Conservation (phyloP, 2,113 vertebrate genomes). For the Bufo gargarizans region DNA sequence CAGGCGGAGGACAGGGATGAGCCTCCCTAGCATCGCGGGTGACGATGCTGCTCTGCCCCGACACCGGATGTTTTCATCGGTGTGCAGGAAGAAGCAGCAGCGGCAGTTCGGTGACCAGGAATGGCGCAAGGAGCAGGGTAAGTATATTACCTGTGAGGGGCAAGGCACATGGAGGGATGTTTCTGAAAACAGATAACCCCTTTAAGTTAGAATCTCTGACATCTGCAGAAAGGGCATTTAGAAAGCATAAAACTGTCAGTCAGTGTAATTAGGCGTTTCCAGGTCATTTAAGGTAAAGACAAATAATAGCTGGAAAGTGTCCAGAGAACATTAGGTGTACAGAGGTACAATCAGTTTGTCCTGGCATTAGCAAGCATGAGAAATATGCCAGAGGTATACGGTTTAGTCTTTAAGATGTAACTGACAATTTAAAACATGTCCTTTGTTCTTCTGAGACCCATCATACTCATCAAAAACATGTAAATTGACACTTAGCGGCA, state of each 20-base stretch:
- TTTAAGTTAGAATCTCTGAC: constrained; percentile 5
- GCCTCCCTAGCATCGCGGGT: no score
- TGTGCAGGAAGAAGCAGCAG: no score
- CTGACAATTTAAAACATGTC: constrained; percentile 63
- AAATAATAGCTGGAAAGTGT: constrained; percentile 41
- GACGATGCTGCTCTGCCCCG: no score
- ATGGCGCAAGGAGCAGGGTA: no score
- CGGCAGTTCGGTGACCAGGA: no score
- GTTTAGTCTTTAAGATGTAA: constrained; percentile 60
- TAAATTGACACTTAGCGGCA: constrained; percentile 55
- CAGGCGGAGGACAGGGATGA: no score
- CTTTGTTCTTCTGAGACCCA: constrained; percentile 57
- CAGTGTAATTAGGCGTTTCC: constrained; percentile 22
- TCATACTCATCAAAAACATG: constrained; percentile 59
- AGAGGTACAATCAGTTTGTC: constrained; percentile 34
- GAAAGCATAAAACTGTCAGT: constrained; percentile 16
- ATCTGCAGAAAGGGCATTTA: constrained; percentile 40
- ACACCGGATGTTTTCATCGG: no score
- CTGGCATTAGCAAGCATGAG: constrained; percentile 5
- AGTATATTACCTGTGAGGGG: no score
- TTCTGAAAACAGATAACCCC: no score
- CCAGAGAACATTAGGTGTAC: constrained; percentile 32
- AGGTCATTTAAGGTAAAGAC: constrained; percentile 48
- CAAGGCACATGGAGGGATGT: no score
- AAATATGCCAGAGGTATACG: constrained; percentile 57